Evolutionary conservation across 2,113 vertebrate genomes (phyloP).

Genomic region (Hoplias malabaricus): DNA sequence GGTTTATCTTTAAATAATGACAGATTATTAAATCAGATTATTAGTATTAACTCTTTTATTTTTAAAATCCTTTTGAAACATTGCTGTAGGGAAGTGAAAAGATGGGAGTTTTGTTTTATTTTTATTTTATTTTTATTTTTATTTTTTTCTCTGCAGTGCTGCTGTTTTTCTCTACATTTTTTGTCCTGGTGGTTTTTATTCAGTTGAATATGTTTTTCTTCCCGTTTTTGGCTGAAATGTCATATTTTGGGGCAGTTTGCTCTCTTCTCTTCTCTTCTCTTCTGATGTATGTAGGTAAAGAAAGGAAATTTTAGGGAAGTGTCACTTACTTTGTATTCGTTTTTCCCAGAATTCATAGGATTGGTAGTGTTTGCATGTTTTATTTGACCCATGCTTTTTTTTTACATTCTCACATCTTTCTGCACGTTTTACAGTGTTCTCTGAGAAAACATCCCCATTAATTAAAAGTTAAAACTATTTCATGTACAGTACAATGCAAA

Average conservation of each 20-base stretch:
- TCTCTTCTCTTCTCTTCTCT: not conserved
- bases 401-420: not conserved
- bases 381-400: slow-evolving; percentile 8
- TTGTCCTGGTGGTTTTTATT: slow-evolving; percentile 51
- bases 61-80: not conserved
- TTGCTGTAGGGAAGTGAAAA: slow-evolving; percentile 15
- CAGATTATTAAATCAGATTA: too few relatives aligned
- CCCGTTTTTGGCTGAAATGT: slow-evolving; percentile 66
- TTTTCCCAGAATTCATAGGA: slow-evolving; percentile 53
- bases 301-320: slow-evolving; percentile 30
- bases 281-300: slow-evolving; percentile 53
- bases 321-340: slow-evolving; percentile 43
- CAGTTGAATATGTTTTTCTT: slow-evolving; percentile 58
- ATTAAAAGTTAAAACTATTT: too few relatives aligned
- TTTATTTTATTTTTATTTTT: not conserved
- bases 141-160: slow-evolving; percentile 71
- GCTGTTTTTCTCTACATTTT: slow-evolving; percentile 69
- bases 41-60: too few relatives aligned
- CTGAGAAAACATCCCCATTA: not conserved
- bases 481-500: too few relatives aligned
- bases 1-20: slow-evolving; percentile 18
- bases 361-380: slow-evolving; percentile 43
- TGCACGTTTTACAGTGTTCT: not conserved
- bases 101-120: slow-evolving; percentile 12
- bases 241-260: slow-evolving; percentile 53